phyloP scores from a whole-genome alignment of 2,797 vertebrate genomes.

The Scolopax bukidnonensis region DNA sequence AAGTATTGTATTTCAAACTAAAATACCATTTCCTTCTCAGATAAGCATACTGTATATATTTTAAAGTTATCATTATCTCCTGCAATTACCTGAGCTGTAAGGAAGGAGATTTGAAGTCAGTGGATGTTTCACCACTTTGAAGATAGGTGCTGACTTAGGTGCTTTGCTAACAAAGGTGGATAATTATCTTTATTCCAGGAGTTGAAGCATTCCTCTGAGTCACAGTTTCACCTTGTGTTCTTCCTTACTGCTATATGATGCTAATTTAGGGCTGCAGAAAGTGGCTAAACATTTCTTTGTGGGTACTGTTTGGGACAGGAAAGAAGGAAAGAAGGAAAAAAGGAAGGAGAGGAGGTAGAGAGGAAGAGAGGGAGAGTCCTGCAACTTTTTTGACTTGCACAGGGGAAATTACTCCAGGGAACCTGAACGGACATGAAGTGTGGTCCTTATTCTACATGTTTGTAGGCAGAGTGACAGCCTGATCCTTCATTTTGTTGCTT shows the following conservation, averaged over 20 bases:
- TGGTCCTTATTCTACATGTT: not conserved
- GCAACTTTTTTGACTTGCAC: not conserved
- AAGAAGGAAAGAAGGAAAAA: not conserved
- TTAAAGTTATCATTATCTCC: not conserved
- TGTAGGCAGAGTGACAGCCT: not conserved
- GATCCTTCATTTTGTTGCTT: not conserved
- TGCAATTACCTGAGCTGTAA: not conserved
- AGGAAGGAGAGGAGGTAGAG: too few relatives aligned
- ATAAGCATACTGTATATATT: not conserved
- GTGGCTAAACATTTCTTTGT: not conserved
- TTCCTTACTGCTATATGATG: not conserved
- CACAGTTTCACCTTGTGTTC: slow-evolving; percentile 38
- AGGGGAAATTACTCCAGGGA: not conserved
- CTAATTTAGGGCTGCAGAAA: not conserved
- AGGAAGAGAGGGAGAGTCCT: not conserved
- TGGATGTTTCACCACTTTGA: slow-evolving; percentile 24
- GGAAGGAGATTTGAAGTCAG: not conserved
- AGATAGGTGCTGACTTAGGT: not conserved
- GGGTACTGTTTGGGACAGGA: not conserved
- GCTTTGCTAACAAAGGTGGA: not conserved
- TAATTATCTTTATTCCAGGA: slow-evolving; percentile 25
- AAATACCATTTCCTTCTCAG: not conserved
- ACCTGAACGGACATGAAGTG: rapidly evolving
- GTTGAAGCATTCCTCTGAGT: slow-evolving; percentile 33
- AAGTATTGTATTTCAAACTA: not conserved